Evolutionary conservation across 2,113 vertebrate species (phyloP).

Genomic region (Platanista minor): DNA sequence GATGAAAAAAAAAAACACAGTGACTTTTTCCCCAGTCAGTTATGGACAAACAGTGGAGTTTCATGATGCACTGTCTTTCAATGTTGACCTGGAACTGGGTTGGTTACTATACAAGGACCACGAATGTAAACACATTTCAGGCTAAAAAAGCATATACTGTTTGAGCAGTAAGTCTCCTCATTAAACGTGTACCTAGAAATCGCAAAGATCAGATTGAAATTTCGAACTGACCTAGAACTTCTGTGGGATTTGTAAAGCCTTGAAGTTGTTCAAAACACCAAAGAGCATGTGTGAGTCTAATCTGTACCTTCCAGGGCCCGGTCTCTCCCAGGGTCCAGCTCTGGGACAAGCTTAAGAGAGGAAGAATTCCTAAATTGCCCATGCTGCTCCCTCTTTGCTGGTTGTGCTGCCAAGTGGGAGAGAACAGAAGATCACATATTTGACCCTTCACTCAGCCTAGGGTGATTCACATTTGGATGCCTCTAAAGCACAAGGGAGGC

Average conservation of each 20-base stretch:
- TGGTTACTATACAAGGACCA: not conserved
- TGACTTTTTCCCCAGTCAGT: not conserved
- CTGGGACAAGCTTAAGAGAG: not conserved
- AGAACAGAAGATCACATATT: not conserved
- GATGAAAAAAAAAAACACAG: not conserved
- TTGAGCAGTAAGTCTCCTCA: not conserved
- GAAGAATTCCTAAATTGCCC: not conserved
- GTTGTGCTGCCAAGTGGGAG: not conserved
- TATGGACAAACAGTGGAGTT: not conserved
- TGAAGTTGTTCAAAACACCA: not conserved
- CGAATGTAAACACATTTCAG: slow-evolving; percentile 23
- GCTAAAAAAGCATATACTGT: not conserved
- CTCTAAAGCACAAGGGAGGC: not conserved
- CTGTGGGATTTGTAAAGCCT: not conserved
- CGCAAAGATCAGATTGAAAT: not conserved
- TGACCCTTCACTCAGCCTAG: not conserved
- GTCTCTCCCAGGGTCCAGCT: not conserved
- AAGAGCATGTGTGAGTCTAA: not conserved
- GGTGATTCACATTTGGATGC: not conserved
- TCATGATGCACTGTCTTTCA: not conserved
- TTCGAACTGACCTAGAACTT: not conserved
- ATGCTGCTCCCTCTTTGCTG: not conserved
- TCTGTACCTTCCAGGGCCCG: not conserved
- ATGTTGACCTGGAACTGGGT: not conserved
- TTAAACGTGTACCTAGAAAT: not conserved